These are phyloP conservation scores for Oscheius sp. DNA, from an alignment of 2,888 invertebrate genomes.

Conservation along the genomic window DNA sequence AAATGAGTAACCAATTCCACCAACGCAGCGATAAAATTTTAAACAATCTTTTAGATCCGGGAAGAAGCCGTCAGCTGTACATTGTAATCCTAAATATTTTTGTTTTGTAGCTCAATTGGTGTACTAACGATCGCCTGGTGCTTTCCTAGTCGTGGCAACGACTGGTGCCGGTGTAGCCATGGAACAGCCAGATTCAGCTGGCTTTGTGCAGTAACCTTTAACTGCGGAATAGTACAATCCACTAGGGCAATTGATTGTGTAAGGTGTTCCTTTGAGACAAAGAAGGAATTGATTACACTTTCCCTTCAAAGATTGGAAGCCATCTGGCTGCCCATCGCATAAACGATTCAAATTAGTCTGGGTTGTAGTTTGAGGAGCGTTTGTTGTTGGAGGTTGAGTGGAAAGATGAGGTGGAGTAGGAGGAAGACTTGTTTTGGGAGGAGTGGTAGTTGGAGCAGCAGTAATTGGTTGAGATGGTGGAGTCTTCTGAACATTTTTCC, in stretches of 20 bases:
- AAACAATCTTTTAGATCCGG: conserved; percentile 51
- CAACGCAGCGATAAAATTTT: conserved; percentile 66
- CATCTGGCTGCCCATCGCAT: conserved; percentile 58
- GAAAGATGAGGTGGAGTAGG: conserved; percentile 30
- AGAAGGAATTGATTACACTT: conserved; percentile 57
- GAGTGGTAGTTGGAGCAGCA: conserved; percentile 3
- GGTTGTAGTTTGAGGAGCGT: conserved; percentile 18
- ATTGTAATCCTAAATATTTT: conserved; percentile 48
- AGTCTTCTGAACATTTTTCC: conserved; percentile 2
- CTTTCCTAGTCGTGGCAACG: conserved; percentile 17
- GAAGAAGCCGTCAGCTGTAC: conserved; percentile 65
- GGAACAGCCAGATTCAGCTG: conserved; percentile 39
- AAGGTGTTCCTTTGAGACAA: conserved; percentile 51
- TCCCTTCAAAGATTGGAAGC: conserved; percentile 47
- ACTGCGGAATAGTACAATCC: conserved; percentile 55
- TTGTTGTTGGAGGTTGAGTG: conserved; percentile 33
- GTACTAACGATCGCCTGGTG: conserved; percentile 19
- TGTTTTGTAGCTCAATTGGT: neutral
- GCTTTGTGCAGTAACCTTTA: conserved; percentile 52
- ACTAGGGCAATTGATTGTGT: conserved; percentile 55
- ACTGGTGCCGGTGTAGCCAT: conserved; percentile 31
- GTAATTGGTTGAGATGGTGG: conserved; percentile 29
- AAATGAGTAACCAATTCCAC: conserved; percentile 64
- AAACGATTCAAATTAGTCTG: conserved; percentile 21
- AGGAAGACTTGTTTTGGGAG: conserved; percentile 29